Base-by-base conservation (phyloP, 2,888 invertebrate genomes). In the Hypsopygia costalis region DNA sequence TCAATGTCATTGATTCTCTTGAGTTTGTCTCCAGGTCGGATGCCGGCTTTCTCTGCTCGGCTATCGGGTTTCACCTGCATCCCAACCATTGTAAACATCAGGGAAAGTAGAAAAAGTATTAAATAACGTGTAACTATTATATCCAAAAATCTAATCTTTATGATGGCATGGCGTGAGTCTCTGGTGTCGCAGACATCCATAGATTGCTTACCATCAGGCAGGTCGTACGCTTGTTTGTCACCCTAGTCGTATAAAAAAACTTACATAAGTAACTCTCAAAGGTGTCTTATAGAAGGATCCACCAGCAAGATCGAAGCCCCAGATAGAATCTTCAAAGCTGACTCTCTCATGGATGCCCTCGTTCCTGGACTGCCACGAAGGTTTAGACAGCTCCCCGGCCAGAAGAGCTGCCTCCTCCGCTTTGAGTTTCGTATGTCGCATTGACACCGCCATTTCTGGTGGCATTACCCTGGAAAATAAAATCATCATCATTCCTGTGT, bases 221-320 rank as follows among this genome's bases (percentile, higher is more conserved):
- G n/a, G n/a, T n/a, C n/a, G n/a, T n/a, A n/a, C n/a, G n/a, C n/a
- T n/a, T n/a, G n/a, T n/a, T n/a, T n/a, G n/a, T n/a, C n/a, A n/a
- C n/a, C n/a, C n/a, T n/a, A n/a, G n/a, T n/a, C n/a, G n/a, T n/a
- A n/a, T n/a, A n/a, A n/a, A n/a, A n/a, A n/a, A n/a, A 69, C 81
- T 74, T 53, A 83, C 85, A 44, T 46, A 58, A 28, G 75, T 80
- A 28, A 85, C 77, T 37, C 80, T 71, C 22, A 85, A 48, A 0
- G 82, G 83, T 0, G 81, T 81, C 28, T 77, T 71, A 41, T 83
- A 85, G 44, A 55, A 80, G 1, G 62, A 41, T 0, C 85, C 83
- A 1, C 85, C 85, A n/a, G 81, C 82, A n/a, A 85, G 57, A 27
- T 83, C 77, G 41, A 85, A 85, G 11, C 83, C 85, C 83, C 85